phyloP scores from a whole-genome alignment of 2,888 invertebrate genomes.

The Opisthograptis luteolata region DNA sequence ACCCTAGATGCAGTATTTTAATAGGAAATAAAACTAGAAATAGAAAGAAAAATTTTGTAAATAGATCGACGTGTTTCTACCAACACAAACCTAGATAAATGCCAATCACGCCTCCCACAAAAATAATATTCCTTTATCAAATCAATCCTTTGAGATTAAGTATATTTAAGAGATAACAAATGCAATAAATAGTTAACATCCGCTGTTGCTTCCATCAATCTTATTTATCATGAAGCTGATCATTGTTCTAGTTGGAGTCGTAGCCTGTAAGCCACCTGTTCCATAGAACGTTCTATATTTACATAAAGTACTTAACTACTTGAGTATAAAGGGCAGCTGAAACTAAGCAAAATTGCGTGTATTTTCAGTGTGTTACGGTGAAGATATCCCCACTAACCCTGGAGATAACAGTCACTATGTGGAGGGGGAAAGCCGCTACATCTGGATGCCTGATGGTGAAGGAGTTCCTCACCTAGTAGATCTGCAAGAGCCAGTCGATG shows the following conservation, averaged over 20 bases:
- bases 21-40: too few relatives aligned
- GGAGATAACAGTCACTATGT: slow-evolving; percentile 74
- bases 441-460: slow-evolving; percentile 75
- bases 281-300: not conserved
- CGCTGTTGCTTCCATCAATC: not conserved
- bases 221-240: slow-evolving; percentile 49
- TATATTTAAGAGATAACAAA: slow-evolving; percentile 8
- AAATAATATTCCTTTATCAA: not conserved
- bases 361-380: slow-evolving; percentile 56
- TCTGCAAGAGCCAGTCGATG: slow-evolving; percentile 52
- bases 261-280: slow-evolving; percentile 47
- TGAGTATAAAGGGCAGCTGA: too few relatives aligned
- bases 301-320: not conserved
- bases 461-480: slow-evolving; percentile 65
- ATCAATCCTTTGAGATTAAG: not conserved
- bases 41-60: too few relatives aligned
- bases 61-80: too few relatives aligned
- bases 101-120: not conserved
- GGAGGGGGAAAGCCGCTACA: slow-evolving; percentile 70
- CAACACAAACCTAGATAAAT: too few relatives aligned
- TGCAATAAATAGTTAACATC: not conserved
- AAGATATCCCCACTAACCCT: slow-evolving; percentile 54
- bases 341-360: slow-evolving; percentile 6
- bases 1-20: too few relatives aligned
- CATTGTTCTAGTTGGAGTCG: slow-evolving; percentile 44